Base-by-base conservation (phyloP, 2,113 vertebrate species). In the Oriolus oriolus region DNA sequence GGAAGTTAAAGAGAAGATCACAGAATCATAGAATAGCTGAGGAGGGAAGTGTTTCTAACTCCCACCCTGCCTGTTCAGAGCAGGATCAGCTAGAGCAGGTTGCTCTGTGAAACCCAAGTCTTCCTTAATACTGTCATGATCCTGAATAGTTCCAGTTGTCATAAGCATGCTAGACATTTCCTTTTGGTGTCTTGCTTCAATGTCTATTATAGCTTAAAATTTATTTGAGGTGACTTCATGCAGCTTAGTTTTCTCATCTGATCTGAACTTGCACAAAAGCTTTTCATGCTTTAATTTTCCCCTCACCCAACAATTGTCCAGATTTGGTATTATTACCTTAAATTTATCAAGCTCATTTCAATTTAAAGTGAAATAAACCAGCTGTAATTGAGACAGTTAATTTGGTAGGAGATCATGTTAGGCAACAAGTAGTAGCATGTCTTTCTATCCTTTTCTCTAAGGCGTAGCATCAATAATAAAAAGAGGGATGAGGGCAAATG, bases 151-250 rank as follows among this genome's bases (percentile, higher is more conserved):
- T 82, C 42, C 84, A 94, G 79, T 70, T 96, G 79, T 93, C 54
- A 15, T 39, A 84, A 92, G 76, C 45, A 88, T 74, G 71, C 79
- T 31, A 83, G 39, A 33, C 88, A 93, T 90, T 96, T 95, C 92
- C 88, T 92, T 92, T 89, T 80, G 63, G 63, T 90, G 50, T 80
- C 45, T 47, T 57, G 12, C 57, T 88, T 90, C 88, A 68, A 3
- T 66, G 45, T 42, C 71, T 71, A 2, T 69, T 86, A 54, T 8
- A 80, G 59, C 16, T 74, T 47, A 50, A 84, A 41, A 65, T 84
- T 60, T 68, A 44, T 96, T 80, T 88, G 41, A 75, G n/a, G 28
- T 88, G 65, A 88, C 79, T 89, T 86, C 66, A 63, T 84, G 56
- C 30, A 70, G 42, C 54, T 61, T 53, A 20, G 10, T 76, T 82